These are phyloP conservation scores for Drosophila teissieri DNA, from an alignment of 1,140 invertebrate genomes.

Conservation along the genomic window DNA sequence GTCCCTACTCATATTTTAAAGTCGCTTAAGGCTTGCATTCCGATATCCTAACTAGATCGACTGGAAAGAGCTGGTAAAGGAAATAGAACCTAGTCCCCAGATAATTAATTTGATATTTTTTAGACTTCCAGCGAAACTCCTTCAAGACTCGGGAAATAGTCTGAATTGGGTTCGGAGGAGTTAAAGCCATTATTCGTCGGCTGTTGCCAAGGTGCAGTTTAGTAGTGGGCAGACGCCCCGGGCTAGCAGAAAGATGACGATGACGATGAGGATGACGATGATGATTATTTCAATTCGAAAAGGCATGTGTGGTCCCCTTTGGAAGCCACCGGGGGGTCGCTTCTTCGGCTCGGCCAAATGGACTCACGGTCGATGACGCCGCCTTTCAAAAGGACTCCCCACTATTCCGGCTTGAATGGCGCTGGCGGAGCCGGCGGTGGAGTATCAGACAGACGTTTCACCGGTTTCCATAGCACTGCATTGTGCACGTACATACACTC, in stretches of 20 bases:
- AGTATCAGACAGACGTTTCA: slow-evolving; percentile 17
- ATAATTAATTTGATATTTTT: background rate
- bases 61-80: no score
- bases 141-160: background rate
- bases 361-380: slow-evolving; percentile 16
- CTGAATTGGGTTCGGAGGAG: no score
- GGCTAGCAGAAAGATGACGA: background rate
- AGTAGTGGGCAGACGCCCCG: slow-evolving; percentile 1
- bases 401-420: slow-evolving; percentile 27
- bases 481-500: slow-evolving; percentile 7
- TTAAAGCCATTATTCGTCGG: slow-evolving; percentile 1
- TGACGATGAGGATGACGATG: background rate
- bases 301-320: slow-evolving; percentile 7
- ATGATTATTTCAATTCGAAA: background rate
- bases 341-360: slow-evolving; percentile 30
- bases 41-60: no score
- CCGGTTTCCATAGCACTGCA: slow-evolving; percentile 24
- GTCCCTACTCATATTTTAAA: background rate
- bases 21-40: no score
- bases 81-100: no score
- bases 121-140: background rate
- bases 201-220: slow-evolving; percentile 2
- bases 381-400: slow-evolving; percentile 15
- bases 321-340: slow-evolving; percentile 11
- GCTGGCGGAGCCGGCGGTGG: slow-evolving; percentile 1